phyloP scores from a whole-genome alignment of 2,797 vertebrate genomes.

The Uromys caudimaculatus region DNA sequence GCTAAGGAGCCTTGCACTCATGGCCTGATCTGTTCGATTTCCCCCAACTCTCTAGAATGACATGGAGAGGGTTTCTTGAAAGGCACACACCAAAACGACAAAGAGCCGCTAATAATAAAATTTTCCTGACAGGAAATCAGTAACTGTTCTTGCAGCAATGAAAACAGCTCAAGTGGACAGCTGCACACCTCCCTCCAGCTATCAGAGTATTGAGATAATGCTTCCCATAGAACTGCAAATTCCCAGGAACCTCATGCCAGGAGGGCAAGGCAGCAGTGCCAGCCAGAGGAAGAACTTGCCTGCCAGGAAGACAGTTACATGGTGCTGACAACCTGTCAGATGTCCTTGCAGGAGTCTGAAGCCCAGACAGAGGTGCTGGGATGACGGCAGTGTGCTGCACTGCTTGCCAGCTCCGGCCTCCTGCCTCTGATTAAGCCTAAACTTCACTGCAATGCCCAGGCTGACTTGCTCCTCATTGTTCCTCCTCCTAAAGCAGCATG shows the following conservation, averaged over 20 bases:
- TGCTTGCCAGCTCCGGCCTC: accelerated
- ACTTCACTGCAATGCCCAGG: not conserved
- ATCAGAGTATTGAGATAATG: not conserved
- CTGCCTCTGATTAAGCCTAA: not conserved
- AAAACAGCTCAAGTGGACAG: not conserved
- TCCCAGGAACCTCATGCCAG: not conserved
- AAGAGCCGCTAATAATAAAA: not conserved
- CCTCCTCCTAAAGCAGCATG: not conserved
- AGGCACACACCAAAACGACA: not conserved
- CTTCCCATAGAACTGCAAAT: not conserved
- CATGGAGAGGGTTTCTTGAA: not conserved
- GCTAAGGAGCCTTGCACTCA: not conserved
- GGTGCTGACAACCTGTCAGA: not conserved
- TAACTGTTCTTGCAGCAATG: too few species aligned
- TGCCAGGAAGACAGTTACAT: not conserved
- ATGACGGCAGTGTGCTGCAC: not conserved
- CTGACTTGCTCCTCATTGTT: not conserved
- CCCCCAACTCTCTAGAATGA: too few species aligned
- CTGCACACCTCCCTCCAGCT: too few species aligned
- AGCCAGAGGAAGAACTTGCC: not conserved
- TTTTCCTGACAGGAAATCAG: too few species aligned
- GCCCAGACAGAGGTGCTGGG: too few species aligned
- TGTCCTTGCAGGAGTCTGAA: not conserved
- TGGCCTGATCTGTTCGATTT: not conserved
- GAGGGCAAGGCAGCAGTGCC: not conserved